Evolutionary conservation across 2,888 invertebrate species (phyloP), one percentile per base, ranked within the genome.

Genomic region (Blastobasis adustella): DNA sequence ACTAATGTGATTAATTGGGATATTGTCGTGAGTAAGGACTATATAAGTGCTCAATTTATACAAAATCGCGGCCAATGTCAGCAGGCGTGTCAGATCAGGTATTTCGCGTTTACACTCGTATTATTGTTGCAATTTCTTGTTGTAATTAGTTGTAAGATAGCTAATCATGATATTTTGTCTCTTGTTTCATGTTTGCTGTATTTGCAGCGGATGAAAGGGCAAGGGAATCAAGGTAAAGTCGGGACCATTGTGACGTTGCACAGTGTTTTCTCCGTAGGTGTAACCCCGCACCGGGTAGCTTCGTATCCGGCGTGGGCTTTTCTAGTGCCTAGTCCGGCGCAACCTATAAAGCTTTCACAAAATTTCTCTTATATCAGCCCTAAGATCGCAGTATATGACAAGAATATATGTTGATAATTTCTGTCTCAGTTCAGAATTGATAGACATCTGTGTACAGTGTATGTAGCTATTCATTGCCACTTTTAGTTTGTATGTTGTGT

Each of bases 1-100:
- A 82, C 85, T 76, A 67, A 87, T 86, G 87, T 87, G 85, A 86
- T 84, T 81, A 68, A 71, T 81, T 76, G 75, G 74, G 72, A 68
- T 76, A 73, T 77, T 79, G 68, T 77, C 73, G 84, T 86, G 79
- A 70, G 57, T 71, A 79, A 74, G 80, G 80, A 85, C 83, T 79
- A 68, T 63, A 72, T 72, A 82, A 82, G 86, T 84, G 85, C 78
- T 85, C 80, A 86, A 81, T 85, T 88, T 74, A 77, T 72, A 61
- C 73, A 85, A 90, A 90, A 90, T 89, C 90, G 89, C 91, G 90
- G 93, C 93, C 93, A 93, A 95, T 95, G 95, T 95, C 94, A 93
- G 93, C 95, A 93, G 94, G 94, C 94, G 94, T 94, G 93, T 93
- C 94, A 92, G 94, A 95, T 91, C 94, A 94, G 94, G 94, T 94